phyloP scores from a whole-genome alignment of 2,888 invertebrate genomes.

The Tinea trinotella region DNA sequence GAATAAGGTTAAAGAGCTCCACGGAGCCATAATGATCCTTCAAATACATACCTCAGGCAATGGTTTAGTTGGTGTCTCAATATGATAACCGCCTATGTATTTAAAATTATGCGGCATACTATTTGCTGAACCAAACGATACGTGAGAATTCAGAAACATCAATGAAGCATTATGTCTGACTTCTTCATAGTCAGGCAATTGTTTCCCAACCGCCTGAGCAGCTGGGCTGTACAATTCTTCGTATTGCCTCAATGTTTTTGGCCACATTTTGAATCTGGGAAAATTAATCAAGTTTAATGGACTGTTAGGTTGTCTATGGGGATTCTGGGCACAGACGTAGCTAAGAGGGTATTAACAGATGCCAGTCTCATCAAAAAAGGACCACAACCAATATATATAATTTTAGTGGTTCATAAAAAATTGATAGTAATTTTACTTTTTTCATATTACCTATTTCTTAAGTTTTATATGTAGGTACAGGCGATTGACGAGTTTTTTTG shows the following conservation, averaged over 20 bases:
- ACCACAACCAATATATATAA: too few relatives aligned
- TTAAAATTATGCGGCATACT: slow-evolving; percentile 22
- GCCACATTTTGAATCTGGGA: neutral
- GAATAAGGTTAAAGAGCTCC: too few relatives aligned
- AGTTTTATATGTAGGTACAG: too few relatives aligned
- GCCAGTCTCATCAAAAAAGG: too few relatives aligned
- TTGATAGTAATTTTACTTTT: too few relatives aligned
- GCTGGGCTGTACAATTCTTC: neutral
- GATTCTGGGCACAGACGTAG: too few relatives aligned
- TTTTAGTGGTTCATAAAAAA: too few relatives aligned
- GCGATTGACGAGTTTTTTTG: too few relatives aligned
- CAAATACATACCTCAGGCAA: slow-evolving; percentile 17
- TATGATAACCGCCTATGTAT: slow-evolving; percentile 14
- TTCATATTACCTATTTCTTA: too few relatives aligned
- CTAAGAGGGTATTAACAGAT: too few relatives aligned
- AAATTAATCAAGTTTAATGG: neutral
- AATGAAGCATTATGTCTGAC: slow-evolving; percentile 23
- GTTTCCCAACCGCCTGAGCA: neutral
- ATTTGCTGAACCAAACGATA: slow-evolving; percentile 23
- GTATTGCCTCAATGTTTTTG: neutral
- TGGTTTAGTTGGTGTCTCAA: neutral
- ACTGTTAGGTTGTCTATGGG: too few relatives aligned
- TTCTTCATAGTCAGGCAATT: slow-evolving; percentile 21
- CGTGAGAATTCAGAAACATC: slow-evolving; percentile 24
- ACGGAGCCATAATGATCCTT: too few relatives aligned